Evolutionary conservation across 2,888 invertebrate species (phyloP).

Genomic region (Phyllotreta striolata): DNA sequence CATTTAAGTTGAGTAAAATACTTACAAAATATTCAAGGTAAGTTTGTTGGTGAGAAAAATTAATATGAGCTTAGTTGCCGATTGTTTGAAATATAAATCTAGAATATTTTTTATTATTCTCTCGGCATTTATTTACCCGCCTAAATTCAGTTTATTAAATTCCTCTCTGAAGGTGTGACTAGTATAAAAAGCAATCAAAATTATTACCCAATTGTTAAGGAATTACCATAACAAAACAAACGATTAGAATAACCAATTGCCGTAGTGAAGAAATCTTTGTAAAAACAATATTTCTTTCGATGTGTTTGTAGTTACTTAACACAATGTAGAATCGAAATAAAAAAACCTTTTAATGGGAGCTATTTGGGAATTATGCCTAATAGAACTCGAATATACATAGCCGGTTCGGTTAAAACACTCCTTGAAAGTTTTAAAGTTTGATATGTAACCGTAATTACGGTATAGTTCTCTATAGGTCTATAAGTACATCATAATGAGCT

Average conservation of each 20-base stretch:
- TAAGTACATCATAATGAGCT: constrained; percentile 13
- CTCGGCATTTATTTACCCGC: no score
- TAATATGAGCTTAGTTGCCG: no score
- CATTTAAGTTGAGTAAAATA: no score
- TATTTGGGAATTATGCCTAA: constrained; percentile 6
- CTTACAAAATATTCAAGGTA: no score
- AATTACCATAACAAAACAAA: constrained; percentile 15
- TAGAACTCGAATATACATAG: constrained; percentile 5
- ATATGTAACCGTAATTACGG: constrained; percentile 13
- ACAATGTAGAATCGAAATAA: no score
- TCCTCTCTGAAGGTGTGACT: not conserved
- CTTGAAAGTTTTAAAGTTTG: constrained; percentile 2
- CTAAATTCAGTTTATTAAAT: no score
- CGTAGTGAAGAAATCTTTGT: not conserved
- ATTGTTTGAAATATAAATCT: no score
- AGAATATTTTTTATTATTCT: no score
- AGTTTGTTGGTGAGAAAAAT: no score
- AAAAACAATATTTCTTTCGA: not conserved
- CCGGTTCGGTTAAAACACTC: not conserved
- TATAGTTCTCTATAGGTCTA: constrained; percentile 5
- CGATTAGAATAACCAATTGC: not conserved
- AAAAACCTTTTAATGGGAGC: not conserved
- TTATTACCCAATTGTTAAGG: constrained; percentile 10
- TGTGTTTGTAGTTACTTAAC: no score
- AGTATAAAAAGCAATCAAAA: not conserved